Base-by-base conservation (phyloP, 1,140 invertebrate genomes). In the Orius laevigatus region DNA sequence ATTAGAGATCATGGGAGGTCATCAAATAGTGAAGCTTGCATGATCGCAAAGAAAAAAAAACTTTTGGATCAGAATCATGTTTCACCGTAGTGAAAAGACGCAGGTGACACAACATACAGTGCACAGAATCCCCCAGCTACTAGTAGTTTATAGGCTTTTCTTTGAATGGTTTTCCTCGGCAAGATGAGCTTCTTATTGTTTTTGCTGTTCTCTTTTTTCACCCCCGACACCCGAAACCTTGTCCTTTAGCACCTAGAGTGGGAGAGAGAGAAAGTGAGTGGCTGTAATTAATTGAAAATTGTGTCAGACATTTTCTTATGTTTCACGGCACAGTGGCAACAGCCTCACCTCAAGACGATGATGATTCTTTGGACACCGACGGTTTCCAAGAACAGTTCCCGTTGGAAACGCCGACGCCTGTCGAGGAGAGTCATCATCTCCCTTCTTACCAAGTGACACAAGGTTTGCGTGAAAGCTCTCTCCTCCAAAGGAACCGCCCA, bases 331-430 rank as follows among this genome's bases (percentile, higher is more conserved):
- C 53, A 58, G 57, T 57, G 53, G 45, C 63, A 45, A 48, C 61
- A 54, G 64, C 64, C 45, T 68, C 67, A 40, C 64, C 66, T 48
- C 66, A 69, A 59, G 68, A 69, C 55, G 59, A 60, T 53, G 68
- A 69, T 57, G 68, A 68, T 53, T 68, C 68, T 19, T 56, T 69
- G 62, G 68, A 70, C 56, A 66, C 66, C 33, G 68, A 69, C 55
- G 67, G 66, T 50, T 69, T 68, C 56, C 63, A 68, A 59, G 63
- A 66, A 50, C 61, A 63, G 45, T 66, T 61, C 49, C 56, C 64
- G 15, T 52, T 66, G 51, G 66, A 67, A 57, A 67, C 65, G 12
- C 64, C 65, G 10, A 53, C 54, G 19, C 54, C 51, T 10, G 46
- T 16, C 6, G 47, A 19, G 10, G 11, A 47, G 15, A 42, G 40